Percentiles rank a stretch among this genome's conserved stretches.
phyloP scores from a whole-genome alignment of 2,888 invertebrate genomes.

The Drosophila nigritarsus region DNA sequence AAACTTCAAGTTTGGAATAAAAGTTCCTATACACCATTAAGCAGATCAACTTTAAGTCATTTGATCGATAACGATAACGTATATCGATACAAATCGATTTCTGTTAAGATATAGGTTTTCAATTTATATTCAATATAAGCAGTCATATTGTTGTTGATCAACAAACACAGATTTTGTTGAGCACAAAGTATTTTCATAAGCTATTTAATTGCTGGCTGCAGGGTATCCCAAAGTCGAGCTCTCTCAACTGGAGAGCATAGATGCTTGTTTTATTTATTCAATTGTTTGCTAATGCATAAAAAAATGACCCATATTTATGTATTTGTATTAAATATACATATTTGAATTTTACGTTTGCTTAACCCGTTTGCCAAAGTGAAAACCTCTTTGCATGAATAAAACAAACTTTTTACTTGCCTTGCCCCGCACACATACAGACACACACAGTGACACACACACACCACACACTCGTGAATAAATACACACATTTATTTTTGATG shows the following conservation, averaged over 20 bases:
- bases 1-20: accelerated
- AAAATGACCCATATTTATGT: conserved; percentile 65
- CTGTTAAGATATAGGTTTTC: accelerated
- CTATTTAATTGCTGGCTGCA: not conserved
- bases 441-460: not conserved
- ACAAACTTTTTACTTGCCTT: conserved; percentile 32
- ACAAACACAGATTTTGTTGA: not conserved
- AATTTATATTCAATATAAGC: not conserved
- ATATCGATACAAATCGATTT: not conserved
- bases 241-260: not conserved
- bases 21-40: not conserved
- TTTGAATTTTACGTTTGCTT: conserved; percentile 66
- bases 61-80: not conserved
- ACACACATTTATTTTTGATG: conserved; percentile 4
- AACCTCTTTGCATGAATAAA: conserved; percentile 67
- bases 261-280: not conserved
- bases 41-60: not conserved
- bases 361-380: conserved; percentile 43
- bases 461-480: not conserved
- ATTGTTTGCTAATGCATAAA: conserved; percentile 64
- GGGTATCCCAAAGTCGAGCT: not conserved
- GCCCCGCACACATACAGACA: not conserved
- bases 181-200: not conserved
- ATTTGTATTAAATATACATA: conserved; percentile 65
- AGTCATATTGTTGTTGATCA: not conserved